Conservation (phyloP, 1,140 invertebrate species). For the Scylla paramamosain region DNA sequence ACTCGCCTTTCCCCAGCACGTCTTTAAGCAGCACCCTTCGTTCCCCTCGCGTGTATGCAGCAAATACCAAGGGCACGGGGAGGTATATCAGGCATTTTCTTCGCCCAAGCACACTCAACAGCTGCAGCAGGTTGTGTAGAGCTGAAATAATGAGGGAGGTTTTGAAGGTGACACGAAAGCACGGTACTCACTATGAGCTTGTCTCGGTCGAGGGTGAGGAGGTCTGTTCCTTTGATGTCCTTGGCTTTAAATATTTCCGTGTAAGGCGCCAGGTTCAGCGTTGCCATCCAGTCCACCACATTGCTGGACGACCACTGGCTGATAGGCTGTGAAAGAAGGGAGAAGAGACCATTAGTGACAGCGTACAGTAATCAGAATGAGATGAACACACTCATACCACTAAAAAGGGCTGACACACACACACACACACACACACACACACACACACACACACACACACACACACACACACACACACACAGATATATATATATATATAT, state of each 20-base stretch:
- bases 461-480: not conserved
- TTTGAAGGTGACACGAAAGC: not conserved
- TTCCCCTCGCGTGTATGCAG: not conserved
- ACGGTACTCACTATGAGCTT: slow-evolving; percentile 85
- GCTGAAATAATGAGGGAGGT: not conserved
- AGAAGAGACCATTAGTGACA: slow-evolving; percentile 69
- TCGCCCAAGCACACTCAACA: not conserved
- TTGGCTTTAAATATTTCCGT: slow-evolving; percentile 87
- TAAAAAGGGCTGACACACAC: not conserved
- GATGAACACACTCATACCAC: not conserved
- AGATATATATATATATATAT: too few relatives aligned
- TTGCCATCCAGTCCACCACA: slow-evolving; percentile 89
- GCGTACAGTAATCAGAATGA: too few relatives aligned
- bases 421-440: not conserved
- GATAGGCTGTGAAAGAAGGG: slow-evolving; percentile 84
- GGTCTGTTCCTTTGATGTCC: slow-evolving; percentile 86
- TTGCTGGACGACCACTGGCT: slow-evolving; percentile 86
- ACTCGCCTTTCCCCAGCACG: not conserved
- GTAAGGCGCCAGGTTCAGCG: slow-evolving; percentile 87
- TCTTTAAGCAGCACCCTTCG: not conserved
- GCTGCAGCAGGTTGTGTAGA: not conserved
- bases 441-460: not conserved
- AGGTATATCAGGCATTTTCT: not conserved
- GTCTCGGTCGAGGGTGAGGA: slow-evolving; percentile 85
- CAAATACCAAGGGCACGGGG: not conserved